A percentile compares a stretch with the other conserved stretches of the same genome.
Evolutionary conservation across 2,113 vertebrate species (phyloP).

Genomic region (Arenaria interpres): DNA sequence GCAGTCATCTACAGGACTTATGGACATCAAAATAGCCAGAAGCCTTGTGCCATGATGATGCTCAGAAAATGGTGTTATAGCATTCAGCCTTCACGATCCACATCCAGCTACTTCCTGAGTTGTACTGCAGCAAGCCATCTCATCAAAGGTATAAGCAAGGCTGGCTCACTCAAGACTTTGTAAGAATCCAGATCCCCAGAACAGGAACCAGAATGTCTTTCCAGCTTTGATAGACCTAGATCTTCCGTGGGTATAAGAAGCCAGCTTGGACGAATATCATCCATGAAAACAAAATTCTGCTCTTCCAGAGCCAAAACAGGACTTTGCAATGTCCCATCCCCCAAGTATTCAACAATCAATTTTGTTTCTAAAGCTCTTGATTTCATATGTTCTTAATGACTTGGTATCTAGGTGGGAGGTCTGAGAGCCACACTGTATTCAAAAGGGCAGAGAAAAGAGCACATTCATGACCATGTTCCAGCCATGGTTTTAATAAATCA

Average conservation of each 20-base stretch:
- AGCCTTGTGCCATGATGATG: background rate
- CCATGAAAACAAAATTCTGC: background rate
- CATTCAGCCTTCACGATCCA: background rate
- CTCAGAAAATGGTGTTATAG: background rate
- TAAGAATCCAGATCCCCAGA: background rate
- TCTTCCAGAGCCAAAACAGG: background rate
- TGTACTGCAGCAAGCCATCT: background rate
- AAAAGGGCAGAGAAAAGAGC: background rate
- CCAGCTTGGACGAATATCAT: background rate
- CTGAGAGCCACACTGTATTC: background rate
- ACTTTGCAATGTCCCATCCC: background rate
- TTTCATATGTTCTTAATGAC: background rate
- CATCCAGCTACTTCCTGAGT: background rate
- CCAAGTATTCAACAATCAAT: background rate
- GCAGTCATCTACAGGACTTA: background rate
- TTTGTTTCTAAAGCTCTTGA: background rate
- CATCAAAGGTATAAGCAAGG: background rate
- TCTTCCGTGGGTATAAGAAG: background rate
- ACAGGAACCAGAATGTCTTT: background rate
- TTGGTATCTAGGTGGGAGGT: constrained; percentile 23
- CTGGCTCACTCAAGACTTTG: background rate
- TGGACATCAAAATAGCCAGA: background rate
- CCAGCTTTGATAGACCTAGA: background rate
- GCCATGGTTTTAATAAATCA: background rate
- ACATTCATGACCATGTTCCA: background rate